These are phyloP conservation scores for Luperina nickerlii DNA, from an alignment of 2,888 invertebrate species.

Conservation along the genomic window DNA sequence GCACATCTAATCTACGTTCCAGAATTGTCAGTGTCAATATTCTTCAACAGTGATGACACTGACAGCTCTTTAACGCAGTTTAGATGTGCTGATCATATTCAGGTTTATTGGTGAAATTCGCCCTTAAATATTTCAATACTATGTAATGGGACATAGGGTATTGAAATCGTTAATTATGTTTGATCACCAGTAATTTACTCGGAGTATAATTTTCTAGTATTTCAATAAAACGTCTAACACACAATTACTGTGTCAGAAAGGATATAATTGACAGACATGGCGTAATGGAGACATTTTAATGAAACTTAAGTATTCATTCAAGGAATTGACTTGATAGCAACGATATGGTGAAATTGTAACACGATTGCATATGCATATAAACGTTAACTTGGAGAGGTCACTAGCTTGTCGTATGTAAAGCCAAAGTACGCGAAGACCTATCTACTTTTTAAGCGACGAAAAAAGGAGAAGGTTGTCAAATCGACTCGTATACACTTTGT, in stretches of 20 bases:
- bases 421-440: not conserved
- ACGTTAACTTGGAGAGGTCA: not conserved
- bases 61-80: not conserved
- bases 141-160: conserved; percentile 1
- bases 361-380: not conserved
- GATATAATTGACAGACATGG: conserved; percentile 68
- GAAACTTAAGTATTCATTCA: conserved; percentile 49
- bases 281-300: conserved; percentile 68
- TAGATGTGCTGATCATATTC: not conserved
- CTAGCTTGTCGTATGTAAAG: not conserved
- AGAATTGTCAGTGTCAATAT: not conserved
- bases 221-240: conserved; percentile 64
- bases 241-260: conserved; percentile 68
- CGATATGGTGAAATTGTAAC: conserved; percentile 17
- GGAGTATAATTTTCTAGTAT: conserved; percentile 47
- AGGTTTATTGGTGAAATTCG: not conserved
- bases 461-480: not conserved
- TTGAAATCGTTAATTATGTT: conserved; percentile 5
- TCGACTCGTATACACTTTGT: too few species aligned
- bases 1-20: not conserved
- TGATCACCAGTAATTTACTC: conserved; percentile 30
- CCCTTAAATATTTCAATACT: not conserved
- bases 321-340: conserved; percentile 37
- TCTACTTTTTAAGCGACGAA: not conserved
- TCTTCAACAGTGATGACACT: not conserved